phyloP scores from a whole-genome alignment of 2,113 vertebrate genomes.

The Ellobius talpinus region DNA sequence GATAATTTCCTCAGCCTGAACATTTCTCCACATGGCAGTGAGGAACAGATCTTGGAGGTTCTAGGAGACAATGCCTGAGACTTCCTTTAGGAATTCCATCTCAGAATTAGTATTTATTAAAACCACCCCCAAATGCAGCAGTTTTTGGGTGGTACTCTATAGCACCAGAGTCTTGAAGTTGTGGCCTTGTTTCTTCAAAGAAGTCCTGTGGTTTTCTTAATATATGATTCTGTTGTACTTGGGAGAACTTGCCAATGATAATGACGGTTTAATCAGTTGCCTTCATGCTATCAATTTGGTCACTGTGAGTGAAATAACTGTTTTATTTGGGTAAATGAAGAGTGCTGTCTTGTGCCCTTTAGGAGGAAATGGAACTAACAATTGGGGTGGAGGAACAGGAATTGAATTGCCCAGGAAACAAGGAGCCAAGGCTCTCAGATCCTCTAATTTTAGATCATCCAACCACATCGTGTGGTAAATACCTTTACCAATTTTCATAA shows the following conservation, averaged over 20 bases:
- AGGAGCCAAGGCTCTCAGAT: not conserved
- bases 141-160: not conserved
- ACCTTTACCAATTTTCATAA: slow-evolving; percentile 6
- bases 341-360: not conserved
- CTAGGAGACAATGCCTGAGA: not conserved
- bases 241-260: not conserved
- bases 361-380: not conserved
- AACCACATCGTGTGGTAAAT: not conserved
- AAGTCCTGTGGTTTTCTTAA: not conserved
- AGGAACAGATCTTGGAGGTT: not conserved
- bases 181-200: slow-evolving; percentile 22
- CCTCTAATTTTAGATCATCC: slow-evolving; percentile 14
- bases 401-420: not conserved
- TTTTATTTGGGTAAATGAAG: slow-evolving; percentile 39
- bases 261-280: not conserved
- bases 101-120: slow-evolving; percentile 43
- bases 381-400: not conserved
- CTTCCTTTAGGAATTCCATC: slow-evolving; percentile 18
- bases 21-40: not conserved
- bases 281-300: not conserved
- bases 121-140: not conserved
- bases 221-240: slow-evolving; percentile 18
- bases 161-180: not conserved
- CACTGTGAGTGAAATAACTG: not conserved
- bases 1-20: slow-evolving; percentile 6